Percentiles rank a stretch among this genome's conserved stretches.
Evolutionary conservation across 2,113 vertebrate species (phyloP).

Genomic region (Nycticebus coucang): DNA sequence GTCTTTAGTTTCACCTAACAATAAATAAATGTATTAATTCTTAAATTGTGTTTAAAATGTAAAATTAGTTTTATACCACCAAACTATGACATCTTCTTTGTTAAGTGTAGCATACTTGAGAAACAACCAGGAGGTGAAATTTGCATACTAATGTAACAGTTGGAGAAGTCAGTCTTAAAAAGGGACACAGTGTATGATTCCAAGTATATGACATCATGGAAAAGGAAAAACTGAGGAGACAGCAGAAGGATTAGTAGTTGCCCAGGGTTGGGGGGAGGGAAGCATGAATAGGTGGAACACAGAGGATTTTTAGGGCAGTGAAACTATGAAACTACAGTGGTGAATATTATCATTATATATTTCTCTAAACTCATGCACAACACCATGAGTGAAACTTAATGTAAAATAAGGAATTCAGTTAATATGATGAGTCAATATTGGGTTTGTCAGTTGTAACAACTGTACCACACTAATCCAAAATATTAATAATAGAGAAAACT

Average conservation of each 20-base stretch:
- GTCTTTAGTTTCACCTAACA: not conserved
- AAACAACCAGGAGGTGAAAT: not conserved
- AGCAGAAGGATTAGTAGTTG: not conserved
- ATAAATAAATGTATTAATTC: not conserved
- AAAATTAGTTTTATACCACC: not conserved
- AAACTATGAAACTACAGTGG: not conserved
- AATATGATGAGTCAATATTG: too few species aligned
- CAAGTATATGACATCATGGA: not conserved
- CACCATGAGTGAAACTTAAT: not conserved
- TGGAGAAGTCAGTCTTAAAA: not conserved
- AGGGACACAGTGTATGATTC: not conserved
- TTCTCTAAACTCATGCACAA: not conserved
- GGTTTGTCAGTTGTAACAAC: not conserved
- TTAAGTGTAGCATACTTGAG: not conserved
- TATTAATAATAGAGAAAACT: not conserved
- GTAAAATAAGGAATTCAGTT: not conserved
- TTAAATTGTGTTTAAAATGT: conserved; percentile 2
- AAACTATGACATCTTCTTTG: not conserved
- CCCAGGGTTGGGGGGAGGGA: not conserved
- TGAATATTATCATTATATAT: not conserved
- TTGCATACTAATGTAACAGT: not conserved
- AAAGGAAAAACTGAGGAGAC: not conserved
- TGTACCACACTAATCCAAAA: not conserved
- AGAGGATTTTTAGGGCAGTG: not conserved
- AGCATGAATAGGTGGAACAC: not conserved